Evolutionary conservation across 2,888 invertebrate species (phyloP), one percentile per base, ranked within the genome.

Genomic region (Pammene fasciana): DNA sequence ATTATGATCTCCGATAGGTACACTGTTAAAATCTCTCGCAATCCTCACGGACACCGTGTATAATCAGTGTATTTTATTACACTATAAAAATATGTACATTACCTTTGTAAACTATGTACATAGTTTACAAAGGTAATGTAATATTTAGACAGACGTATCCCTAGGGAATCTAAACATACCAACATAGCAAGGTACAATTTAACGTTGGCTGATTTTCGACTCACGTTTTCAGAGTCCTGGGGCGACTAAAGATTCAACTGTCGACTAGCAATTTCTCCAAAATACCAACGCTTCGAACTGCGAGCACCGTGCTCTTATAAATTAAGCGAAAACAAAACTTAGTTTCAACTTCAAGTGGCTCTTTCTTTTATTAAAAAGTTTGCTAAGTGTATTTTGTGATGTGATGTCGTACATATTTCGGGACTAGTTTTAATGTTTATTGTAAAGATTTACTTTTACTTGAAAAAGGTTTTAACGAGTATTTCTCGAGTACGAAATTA

Each of bases 321-420:
- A 89, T 88, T 87, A 86, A 84, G 85, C 88, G 88, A 86, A 79
- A 81, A 79, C 80, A 82, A n/a, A 67, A 67, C 26, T 59, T 41
- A 64, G 64, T 55, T 60, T 65, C 48, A 16, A 65, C 54, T 59
- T 60, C 48, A 67, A 70, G 65, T 34, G 54, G 59, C 65, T 59
- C 48, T 65, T 70, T 55, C 41, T 57, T 65, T 70, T 65, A 70
- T 60, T 70, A 65, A 60, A 65, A 65, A 65, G 65, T 70, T 70
- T 65, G 10, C 43, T 10, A 59, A 54, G 61, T 11, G 11, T 41
- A 46, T 38, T 59, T 57, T 57, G 50, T 64, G 57, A 64, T 18
- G 56, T 41, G 13, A 26, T 43, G 60, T 65, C 55, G 59, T 54
- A 55, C 34, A 54, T 36, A 55, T 45, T 54, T 36, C 45, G 26